Evolutionary conservation across 2,113 vertebrate genomes (phyloP).

Genomic region (Pungitius pungitius): DNA sequence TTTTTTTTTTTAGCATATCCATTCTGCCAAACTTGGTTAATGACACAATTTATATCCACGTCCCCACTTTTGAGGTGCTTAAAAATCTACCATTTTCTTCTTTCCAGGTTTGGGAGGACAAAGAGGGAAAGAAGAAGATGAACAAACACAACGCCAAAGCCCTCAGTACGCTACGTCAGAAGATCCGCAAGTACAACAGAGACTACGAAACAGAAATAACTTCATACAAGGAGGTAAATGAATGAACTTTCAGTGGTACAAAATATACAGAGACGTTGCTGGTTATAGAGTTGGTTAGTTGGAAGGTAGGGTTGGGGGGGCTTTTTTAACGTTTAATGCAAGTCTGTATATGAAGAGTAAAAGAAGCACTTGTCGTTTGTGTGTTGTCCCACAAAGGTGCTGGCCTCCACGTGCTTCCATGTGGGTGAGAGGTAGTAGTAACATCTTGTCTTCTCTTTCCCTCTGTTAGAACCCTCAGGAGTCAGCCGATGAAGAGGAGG

Average conservation of each 20-base stretch:
- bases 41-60: neutral
- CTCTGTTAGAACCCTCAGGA: constrained; percentile 87
- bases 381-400: neutral
- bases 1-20: neutral
- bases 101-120: constrained; percentile 90
- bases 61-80: neutral
- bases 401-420: neutral
- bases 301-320: neutral
- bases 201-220: constrained; percentile 87
- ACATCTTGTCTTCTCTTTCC: neutral
- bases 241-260: neutral
- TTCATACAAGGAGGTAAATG: constrained; percentile 86
- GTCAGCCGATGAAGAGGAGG: constrained; percentile 91
- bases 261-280: neutral
- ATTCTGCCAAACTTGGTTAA: neutral
- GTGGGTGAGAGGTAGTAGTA: neutral
- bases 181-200: constrained; percentile 92
- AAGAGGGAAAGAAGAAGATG: constrained; percentile 95
- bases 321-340: neutral
- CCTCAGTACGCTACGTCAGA: constrained; percentile 89
- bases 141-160: constrained; percentile 94
- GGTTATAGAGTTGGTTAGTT: neutral
- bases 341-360: neutral
- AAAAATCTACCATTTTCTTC: neutral
- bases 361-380: neutral